Percentiles rank a stretch among this genome's conserved stretches.
phyloP scores from a whole-genome alignment of 2,888 invertebrate genomes.

The Argyresthia albistria region DNA sequence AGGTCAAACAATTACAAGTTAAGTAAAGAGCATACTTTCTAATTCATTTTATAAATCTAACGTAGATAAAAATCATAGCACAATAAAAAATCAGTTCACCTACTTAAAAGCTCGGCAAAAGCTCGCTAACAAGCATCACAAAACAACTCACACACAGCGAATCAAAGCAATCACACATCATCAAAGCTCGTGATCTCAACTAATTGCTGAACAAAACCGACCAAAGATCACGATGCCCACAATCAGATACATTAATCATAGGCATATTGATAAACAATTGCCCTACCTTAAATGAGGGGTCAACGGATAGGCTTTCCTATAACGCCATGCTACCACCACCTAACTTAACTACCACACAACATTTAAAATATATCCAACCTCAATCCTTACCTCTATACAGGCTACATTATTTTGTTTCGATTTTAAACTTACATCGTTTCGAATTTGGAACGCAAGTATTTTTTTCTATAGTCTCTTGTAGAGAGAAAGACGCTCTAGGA shows the following conservation, averaged over 20 bases:
- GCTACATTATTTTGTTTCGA: no score
- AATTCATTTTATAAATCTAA: not conserved
- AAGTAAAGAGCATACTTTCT: not conserved
- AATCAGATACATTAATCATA: slow-evolving; percentile 60
- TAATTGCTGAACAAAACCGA: slow-evolving; percentile 42
- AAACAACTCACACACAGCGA: slow-evolving; percentile 23
- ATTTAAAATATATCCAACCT: no score
- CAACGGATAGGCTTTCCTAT: slow-evolving; percentile 29
- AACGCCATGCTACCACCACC: slow-evolving; percentile 13
- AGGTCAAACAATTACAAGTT: not conserved
- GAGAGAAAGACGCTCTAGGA: no score
- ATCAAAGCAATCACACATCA: slow-evolving; percentile 64
- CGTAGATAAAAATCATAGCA: not conserved
- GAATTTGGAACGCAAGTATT: no score
- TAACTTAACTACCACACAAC: not conserved
- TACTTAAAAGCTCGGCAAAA: not conserved
- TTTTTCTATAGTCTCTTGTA: no score
- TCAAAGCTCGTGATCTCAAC: slow-evolving; percentile 50
- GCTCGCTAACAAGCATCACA: not conserved
- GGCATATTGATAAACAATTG: slow-evolving; percentile 68
- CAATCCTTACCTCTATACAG: no score
- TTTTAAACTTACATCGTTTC: no score
- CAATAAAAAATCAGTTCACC: no score
- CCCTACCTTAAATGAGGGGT: slow-evolving; percentile 68
- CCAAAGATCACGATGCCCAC: slow-evolving; percentile 32